Conservation (phyloP, 2,888 invertebrate species). For the Sycophila texana region DNA sequence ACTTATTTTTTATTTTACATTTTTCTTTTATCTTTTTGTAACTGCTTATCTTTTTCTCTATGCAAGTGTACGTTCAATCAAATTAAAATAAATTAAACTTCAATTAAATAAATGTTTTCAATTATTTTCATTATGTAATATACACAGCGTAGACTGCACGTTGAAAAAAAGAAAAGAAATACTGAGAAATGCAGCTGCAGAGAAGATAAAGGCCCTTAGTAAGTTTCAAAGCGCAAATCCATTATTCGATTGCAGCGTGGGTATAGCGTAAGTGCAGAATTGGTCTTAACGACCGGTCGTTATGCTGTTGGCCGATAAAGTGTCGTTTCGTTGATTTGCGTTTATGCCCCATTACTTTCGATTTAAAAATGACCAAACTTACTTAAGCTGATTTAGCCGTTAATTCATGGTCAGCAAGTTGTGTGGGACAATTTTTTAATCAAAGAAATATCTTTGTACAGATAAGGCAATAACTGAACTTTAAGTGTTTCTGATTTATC, state of each 20-base stretch:
- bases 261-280: conserved; percentile 48
- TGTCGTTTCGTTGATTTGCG: conserved; percentile 50
- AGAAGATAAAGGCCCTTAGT: conserved; percentile 10
- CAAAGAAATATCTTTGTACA: too few species aligned
- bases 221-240: conserved; percentile 44
- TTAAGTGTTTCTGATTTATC: too few species aligned
- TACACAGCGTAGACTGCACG: background rate
- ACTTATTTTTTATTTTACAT: too few species aligned
- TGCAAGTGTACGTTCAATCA: too few species aligned
- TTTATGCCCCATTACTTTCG: conserved; percentile 44
- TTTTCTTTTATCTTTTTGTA: too few species aligned
- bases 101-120: too few species aligned
- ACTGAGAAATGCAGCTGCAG: conserved; percentile 14
- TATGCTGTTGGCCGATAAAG: conserved; percentile 49
- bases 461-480: too few species aligned
- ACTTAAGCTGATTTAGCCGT: conserved; percentile 21
- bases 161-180: conserved; percentile 11
- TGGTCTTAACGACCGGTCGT: conserved; percentile 52
- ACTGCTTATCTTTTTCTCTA: too few species aligned
- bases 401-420: background rate
- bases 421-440: background rate
- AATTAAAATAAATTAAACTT: too few species aligned
- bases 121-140: background rate
- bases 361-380: conserved; percentile 40
- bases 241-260: conserved; percentile 52